Percentiles rank a stretch among this genome's conserved stretches.
These are phyloP conservation scores for Dicentrarchus labrax DNA, from an alignment of 2,113 vertebrate genomes.

Conservation along the genomic window DNA sequence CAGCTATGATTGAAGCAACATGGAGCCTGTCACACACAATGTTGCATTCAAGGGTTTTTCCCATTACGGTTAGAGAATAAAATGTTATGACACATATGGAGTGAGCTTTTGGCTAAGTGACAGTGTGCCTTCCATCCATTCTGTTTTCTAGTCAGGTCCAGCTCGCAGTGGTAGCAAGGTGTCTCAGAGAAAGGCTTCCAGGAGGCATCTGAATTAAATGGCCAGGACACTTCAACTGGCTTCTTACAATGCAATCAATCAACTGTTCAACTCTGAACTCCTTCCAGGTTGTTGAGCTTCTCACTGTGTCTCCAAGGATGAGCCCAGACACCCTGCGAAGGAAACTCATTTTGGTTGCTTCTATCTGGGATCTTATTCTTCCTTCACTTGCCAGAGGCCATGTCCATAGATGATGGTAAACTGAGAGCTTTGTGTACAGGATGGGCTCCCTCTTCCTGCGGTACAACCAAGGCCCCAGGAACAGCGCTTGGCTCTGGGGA, in stretches of 20 bases:
- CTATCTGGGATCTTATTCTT: not conserved
- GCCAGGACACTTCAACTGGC: not conserved
- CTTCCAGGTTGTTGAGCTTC: not conserved
- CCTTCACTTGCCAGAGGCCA: not conserved
- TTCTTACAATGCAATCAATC: not conserved
- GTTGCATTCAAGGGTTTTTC: not conserved
- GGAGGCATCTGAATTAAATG: not conserved
- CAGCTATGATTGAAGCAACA: conserved; percentile 18
- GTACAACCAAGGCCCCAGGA: not conserved
- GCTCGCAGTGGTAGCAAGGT: not conserved
- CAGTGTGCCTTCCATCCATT: not conserved
- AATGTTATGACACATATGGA: not conserved
- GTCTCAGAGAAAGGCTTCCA: not conserved
- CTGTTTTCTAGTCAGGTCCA: not conserved
- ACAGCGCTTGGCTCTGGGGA: not conserved
- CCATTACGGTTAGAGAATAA: not conserved
- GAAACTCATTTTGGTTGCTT: not conserved
- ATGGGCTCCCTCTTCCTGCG: not conserved
- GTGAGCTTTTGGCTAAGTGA: not conserved
- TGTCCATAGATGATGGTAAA: not conserved
- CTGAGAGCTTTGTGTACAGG: not conserved
- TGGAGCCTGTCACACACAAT: conserved; percentile 5
- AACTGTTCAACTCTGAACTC: not conserved
- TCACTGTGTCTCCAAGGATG: not conserved
- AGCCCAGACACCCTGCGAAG: not conserved